Evolutionary conservation across 2,797 vertebrate species (phyloP).

Genomic region (Sternotherus odoratus): DNA sequence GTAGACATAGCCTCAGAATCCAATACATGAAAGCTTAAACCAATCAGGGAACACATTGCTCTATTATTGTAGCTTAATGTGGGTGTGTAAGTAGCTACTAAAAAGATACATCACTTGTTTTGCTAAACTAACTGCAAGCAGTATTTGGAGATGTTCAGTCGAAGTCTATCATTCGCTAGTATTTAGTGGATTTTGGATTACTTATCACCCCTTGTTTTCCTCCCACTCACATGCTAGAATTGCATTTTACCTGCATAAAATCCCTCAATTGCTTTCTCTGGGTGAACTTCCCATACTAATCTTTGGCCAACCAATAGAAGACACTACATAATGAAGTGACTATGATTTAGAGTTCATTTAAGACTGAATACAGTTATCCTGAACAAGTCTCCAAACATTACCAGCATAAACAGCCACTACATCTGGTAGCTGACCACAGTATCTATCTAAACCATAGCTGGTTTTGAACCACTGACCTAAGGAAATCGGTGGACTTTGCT

Average conservation of each 20-base stretch:
- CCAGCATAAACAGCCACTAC: neutral
- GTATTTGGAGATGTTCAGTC: neutral
- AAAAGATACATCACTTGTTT: neutral
- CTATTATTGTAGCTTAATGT: neutral
- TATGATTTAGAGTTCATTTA: neutral
- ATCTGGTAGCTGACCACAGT: neutral
- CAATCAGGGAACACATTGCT: neutral
- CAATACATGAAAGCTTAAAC: slow-evolving; percentile 14
- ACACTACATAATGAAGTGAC: neutral
- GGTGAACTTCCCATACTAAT: slow-evolving; percentile 3
- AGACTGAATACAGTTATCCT: neutral
- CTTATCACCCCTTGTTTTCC: neutral
- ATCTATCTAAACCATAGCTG: neutral
- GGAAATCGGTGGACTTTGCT: neutral
- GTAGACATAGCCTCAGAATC: neutral
- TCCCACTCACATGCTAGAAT: neutral
- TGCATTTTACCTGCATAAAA: neutral
- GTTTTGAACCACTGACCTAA: neutral
- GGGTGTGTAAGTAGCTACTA: neutral
- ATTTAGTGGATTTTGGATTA: slow-evolving; percentile 17
- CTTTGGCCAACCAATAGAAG: slow-evolving; percentile 1
- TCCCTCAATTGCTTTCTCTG: neutral
- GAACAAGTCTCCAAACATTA: neutral
- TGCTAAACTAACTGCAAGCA: neutral
- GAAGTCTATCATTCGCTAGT: neutral